Evolutionary conservation across 2,888 invertebrate genomes (phyloP), one percentile per base, ranked within the genome.

Genomic region (Tiphia femorata): DNA sequence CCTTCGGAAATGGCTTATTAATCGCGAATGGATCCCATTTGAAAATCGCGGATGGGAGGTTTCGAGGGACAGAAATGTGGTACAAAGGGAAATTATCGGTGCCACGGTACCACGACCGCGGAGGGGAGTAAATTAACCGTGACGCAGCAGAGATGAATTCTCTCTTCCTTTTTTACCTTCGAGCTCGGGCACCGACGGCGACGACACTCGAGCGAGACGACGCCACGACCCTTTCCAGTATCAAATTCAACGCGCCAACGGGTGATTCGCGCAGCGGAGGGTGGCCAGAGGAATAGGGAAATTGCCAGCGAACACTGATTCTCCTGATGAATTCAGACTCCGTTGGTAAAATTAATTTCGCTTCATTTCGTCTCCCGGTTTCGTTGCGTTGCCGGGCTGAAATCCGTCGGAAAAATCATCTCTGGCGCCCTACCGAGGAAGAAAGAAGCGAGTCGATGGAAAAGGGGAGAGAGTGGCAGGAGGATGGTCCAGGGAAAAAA

Each of bases 241-340:
- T 65, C 65, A 57, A 70, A 69, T 66, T 51, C 62, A 62, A 58
- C 55, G 59, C 49, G 58, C 56, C 68, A 64, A 37, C 23, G 12
- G 37, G 27, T 59, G 63, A 51, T 59, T 62, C 55, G 47, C 42
- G 50, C 41, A 58, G 53, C n/a, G n/a, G n/a, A n/a, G n/a, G n/a
- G n/a, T n/a, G n/a, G n/a, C n/a, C n/a, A 64, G 58, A 57, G 53
- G 43, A n/a, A 35, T 7, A 16, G 35, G 17, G 35, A 35, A 7
- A 17, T 8, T 17, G 7, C 1, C 12, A 17, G 47, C 48, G 48
- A 50, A 57, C 37, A 42, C 56, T 67, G 70, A 68, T 70, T 68
- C 57, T 67, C 58, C 58, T 67, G 71, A 69, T 59, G 68, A 70
- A 65, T 71, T 67, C 68, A 64, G 58, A 63, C 55, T 58, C 64